These are phyloP conservation scores for Urocitellus parryii DNA, from an alignment of 2,113 vertebrate genomes.

Conservation along the genomic window DNA sequence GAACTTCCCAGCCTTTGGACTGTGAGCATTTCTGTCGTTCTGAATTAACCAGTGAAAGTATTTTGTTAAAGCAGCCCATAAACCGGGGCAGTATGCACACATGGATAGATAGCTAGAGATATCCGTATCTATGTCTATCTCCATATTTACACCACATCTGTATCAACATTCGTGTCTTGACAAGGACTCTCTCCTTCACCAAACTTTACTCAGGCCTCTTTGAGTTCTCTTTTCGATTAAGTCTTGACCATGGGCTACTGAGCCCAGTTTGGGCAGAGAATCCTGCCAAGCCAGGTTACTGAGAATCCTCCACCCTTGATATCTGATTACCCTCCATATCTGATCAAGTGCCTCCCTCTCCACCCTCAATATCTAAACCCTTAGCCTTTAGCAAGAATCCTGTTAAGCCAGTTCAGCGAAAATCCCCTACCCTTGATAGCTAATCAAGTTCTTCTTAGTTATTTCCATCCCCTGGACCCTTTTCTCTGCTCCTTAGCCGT, in stretches of 20 bases:
- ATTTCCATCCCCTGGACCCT: neutral
- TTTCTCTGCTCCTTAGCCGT: neutral
- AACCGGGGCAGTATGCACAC: neutral
- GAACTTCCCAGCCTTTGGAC: neutral
- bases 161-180: neutral
- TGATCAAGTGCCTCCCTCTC: neutral
- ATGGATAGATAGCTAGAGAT: neutral
- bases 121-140: neutral
- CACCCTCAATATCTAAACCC: neutral
- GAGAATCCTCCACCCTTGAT: neutral
- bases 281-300: neutral
- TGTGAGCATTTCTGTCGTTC: neutral
- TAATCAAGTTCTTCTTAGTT: conserved; percentile 19
- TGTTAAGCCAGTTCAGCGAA: neutral
- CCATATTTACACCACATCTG: neutral
- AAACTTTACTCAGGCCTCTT: neutral
- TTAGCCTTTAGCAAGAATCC: neutral
- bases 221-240: neutral
- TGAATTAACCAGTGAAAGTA: neutral
- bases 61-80: neutral
- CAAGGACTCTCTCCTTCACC: neutral
- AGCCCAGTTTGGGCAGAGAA: conserved; percentile 16
- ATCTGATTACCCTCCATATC: neutral
- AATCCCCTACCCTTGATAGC: neutral
- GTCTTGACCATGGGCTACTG: neutral